Conservation (phyloP, 2,113 vertebrate species). For the Philantomba maxwellii region DNA sequence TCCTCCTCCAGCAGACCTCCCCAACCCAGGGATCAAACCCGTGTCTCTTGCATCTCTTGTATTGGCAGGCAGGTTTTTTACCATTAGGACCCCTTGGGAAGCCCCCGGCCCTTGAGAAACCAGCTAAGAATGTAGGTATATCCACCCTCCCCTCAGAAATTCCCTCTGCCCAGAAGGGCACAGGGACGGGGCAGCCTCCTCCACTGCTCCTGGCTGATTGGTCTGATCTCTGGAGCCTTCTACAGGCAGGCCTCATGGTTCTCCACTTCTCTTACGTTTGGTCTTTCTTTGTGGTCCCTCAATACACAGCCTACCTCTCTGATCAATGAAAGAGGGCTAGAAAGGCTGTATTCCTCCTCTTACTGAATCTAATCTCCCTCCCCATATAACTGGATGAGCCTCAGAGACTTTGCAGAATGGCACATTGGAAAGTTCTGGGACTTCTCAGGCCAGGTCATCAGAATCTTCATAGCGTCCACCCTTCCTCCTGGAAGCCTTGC, state of each 20-base stretch:
- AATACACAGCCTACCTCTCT: background rate
- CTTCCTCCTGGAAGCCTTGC: background rate
- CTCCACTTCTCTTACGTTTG: background rate
- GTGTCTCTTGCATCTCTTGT: background rate
- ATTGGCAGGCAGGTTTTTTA: background rate
- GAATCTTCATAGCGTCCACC: background rate
- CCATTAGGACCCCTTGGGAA: background rate
- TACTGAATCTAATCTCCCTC: background rate
- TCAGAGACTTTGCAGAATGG: background rate
- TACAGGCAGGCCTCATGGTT: background rate
- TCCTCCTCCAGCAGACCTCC: background rate
- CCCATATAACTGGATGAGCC: fast-evolving
- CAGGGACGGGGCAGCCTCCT: background rate
- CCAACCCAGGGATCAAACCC: background rate
- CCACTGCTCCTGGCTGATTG: background rate
- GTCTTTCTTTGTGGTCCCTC: background rate
- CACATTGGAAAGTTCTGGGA: background rate
- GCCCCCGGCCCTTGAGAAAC: background rate
- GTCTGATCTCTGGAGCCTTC: background rate
- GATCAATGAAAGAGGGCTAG: background rate
- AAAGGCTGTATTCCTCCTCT: background rate
- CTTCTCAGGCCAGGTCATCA: background rate
- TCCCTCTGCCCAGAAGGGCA: background rate
- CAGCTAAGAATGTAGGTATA: background rate
- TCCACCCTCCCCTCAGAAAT: background rate